Conservation (phyloP, 2,888 invertebrate species). For the Tribolium freemani region DNA sequence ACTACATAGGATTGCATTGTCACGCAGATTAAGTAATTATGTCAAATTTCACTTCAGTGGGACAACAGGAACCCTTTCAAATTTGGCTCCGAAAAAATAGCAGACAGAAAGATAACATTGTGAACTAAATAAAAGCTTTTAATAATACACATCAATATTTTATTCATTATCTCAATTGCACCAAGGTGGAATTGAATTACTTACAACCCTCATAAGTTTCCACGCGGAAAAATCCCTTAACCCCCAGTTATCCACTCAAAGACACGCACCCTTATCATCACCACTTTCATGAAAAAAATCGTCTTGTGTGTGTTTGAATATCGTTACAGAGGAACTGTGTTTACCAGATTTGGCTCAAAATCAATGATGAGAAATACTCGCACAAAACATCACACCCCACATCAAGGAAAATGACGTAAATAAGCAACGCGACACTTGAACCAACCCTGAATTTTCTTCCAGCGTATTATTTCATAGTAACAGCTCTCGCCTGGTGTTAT, state of each 20-base stretch:
- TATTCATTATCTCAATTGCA: constrained; percentile 11
- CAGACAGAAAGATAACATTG: too few species aligned
- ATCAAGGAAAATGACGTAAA: constrained; percentile 39
- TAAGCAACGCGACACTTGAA: constrained; percentile 36
- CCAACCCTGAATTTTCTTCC: constrained; percentile 26
- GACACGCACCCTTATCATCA: background rate
- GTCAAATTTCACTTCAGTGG: too few species aligned
- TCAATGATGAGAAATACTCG: constrained; percentile 7
- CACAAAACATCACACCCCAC: constrained; percentile 25
- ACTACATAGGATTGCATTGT: too few species aligned
- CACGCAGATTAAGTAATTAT: too few species aligned
- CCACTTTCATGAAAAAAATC: constrained; percentile 4
- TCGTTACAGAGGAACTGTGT: constrained; percentile 41
- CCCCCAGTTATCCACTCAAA: background rate
- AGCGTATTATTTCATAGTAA: constrained; percentile 24
- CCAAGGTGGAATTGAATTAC: constrained; percentile 1
- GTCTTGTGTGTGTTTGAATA: constrained; percentile 40
- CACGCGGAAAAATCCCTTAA: background rate
- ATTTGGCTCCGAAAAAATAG: too few species aligned
- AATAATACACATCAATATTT: too few species aligned
- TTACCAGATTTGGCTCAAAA: constrained; percentile 37
- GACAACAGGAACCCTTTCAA: too few species aligned
- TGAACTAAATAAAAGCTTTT: too few species aligned
- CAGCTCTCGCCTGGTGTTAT: constrained; percentile 5
- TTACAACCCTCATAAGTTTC: constrained; percentile 4